Conservation (phyloP, 2,113 vertebrate species). For the Spermophilus dauricus region DNA sequence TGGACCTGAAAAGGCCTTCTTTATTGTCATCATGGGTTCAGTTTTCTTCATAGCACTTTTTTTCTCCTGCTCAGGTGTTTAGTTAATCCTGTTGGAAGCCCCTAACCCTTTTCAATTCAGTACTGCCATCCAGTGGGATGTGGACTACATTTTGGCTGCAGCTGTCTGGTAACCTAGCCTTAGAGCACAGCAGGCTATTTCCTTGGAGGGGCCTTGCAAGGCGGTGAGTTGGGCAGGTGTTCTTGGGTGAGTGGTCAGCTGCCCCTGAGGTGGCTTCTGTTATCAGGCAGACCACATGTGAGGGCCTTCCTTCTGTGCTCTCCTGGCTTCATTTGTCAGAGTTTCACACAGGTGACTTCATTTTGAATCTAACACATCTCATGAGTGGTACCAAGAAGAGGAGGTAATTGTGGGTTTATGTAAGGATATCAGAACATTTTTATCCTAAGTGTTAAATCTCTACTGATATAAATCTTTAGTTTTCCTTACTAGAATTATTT, state of each 20-base stretch:
- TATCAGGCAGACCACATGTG: not conserved
- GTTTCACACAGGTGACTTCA: not conserved
- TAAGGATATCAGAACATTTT: not conserved
- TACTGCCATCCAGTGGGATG: rapidly evolving
- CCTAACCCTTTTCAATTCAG: rapidly evolving
- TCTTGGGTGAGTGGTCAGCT: not conserved
- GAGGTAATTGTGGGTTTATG: not conserved
- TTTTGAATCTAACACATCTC: not conserved
- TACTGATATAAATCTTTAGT: not conserved
- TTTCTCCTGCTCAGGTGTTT: not conserved
- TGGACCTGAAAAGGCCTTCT: not conserved
- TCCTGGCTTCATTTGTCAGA: not conserved
- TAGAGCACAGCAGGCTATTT: not conserved
- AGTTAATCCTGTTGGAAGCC: not conserved
- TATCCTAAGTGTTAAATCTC: not conserved
- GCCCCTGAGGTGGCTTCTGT: too few relatives aligned
- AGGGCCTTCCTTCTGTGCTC: too few relatives aligned
- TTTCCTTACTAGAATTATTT: not conserved
- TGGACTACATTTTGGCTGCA: not conserved
- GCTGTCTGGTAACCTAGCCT: not conserved
- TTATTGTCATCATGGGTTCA: not conserved
- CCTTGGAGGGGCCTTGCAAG: not conserved
- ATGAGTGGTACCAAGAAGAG: not conserved
- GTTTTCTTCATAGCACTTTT: not conserved
- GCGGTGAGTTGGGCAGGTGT: not conserved